Conservation (phyloP, 2,888 invertebrate genomes). For the Agrenia bidenticulata region DNA sequence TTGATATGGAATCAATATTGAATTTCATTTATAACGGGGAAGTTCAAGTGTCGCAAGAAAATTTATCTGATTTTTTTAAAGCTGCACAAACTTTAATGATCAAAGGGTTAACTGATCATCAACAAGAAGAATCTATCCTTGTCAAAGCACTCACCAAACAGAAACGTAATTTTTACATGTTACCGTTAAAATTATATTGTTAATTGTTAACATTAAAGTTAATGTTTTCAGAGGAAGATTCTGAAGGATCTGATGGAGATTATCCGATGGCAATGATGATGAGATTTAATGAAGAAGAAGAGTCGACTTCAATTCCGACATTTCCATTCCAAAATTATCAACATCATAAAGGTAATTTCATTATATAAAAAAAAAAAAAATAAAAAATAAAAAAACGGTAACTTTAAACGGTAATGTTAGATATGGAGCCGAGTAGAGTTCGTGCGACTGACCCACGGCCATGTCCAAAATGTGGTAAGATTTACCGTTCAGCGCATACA, state of each 20-base stretch:
- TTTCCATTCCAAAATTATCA: no score
- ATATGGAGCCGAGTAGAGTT: no score
- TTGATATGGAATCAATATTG: slow-evolving; percentile 79
- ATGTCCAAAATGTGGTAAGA: slow-evolving; percentile 90
- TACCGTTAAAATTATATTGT: no score
- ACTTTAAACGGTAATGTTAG: slow-evolving; percentile 65
- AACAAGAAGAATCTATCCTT: neutral
- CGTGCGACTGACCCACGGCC: slow-evolving; percentile 89
- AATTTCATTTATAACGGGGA: slow-evolving; percentile 92
- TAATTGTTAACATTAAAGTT: no score
- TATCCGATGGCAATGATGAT: neutral
- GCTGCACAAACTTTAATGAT: slow-evolving; percentile 86
- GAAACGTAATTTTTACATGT: no score
- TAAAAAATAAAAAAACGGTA: no score
- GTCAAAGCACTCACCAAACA: neutral
- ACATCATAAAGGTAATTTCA: no score
- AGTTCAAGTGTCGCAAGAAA: slow-evolving; percentile 84
- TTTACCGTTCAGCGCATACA: slow-evolving; percentile 88
- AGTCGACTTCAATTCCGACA: no score
- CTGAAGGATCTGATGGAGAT: neutral
- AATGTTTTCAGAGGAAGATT: neutral
- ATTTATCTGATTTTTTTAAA: slow-evolving; percentile 79
- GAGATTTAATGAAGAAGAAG: neutral
- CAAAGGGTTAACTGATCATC: slow-evolving; percentile 65
- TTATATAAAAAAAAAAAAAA: no score